Evolutionary conservation across 2,797 vertebrate species (phyloP), one percentile per base, ranked within the genome.

Genomic region (Streptopelia turtur): DNA sequence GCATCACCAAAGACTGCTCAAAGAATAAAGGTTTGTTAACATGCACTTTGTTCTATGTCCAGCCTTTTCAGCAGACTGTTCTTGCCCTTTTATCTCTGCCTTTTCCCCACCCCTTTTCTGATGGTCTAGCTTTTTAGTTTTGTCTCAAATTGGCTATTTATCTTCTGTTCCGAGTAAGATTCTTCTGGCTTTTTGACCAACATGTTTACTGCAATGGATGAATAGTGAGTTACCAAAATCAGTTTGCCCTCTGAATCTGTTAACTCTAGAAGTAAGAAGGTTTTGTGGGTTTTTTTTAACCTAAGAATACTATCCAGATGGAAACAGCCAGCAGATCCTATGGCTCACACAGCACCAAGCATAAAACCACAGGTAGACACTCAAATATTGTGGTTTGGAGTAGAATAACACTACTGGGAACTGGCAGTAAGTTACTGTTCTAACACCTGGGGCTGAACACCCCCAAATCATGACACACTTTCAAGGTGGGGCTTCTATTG

Each of bases 51-150:
- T 94, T 96, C 81, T 84, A 43, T 60, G 82, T 72, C 78, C 89
- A 94, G 75, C 41, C 76, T 82, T 93, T 78, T 53, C 82, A 96
- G 77, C 81, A 90, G 55, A 60, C 25, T 86, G 12, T 56, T 90
- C 74, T 83, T 92, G 63, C 41, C 63, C 56, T 96, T 96, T 97
- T 84, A 94, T 94, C 90, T 96, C 41, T 88, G 59, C 35, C 52
- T 92, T 96, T 75, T 53, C 35, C 55, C 53, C 64, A 75, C 28
- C 64, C 60, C 39, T 90, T 77, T 90, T 94, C 85, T 94, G 75
- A 86, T 56, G 75, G 75, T 56, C 93, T 90, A 81, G 37, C 78
- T 78, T 93, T 96, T 95, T 56, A 77, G 31, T 89, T 95, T 93
- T 65, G 80, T 74, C 53, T 90, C 85, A 83, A 77, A 91, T 30